phyloP scores from a whole-genome alignment of 2,113 vertebrate species.

The Fukomys damarensis region DNA sequence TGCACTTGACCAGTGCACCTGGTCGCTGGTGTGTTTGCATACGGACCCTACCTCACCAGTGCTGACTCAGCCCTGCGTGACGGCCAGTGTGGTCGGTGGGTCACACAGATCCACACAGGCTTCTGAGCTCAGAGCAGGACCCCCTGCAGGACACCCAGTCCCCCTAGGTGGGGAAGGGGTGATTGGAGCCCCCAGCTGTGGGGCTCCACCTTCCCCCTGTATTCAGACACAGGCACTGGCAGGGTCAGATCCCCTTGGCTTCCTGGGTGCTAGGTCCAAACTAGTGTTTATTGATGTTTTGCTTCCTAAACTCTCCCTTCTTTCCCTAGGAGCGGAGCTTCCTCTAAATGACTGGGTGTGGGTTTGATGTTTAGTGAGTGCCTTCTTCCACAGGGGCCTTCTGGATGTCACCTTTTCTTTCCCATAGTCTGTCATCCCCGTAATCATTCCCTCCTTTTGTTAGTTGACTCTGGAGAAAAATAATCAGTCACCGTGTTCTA shows the following conservation, averaged over 20 bases:
- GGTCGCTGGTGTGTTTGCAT: not conserved
- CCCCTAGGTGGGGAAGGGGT: not conserved
- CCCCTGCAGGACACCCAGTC: not conserved
- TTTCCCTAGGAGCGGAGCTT: not conserved
- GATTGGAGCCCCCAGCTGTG: not conserved
- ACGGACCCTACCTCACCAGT: not conserved
- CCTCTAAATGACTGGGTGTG: not conserved
- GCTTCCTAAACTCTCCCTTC: not conserved
- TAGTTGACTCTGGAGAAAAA: not conserved
- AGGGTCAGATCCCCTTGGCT: not conserved
- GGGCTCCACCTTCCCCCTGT: not conserved
- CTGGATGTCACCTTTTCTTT: not conserved
- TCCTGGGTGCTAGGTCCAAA: not conserved
- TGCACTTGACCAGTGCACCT: not conserved
- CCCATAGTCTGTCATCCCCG: not conserved
- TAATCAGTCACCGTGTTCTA: not conserved
- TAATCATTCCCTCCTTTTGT: not conserved
- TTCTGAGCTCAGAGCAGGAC: not conserved
- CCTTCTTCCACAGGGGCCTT: not conserved
- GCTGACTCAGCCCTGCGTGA: not conserved
- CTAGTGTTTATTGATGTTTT: not conserved
- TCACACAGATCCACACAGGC: not conserved
- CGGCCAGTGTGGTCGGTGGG: not conserved
- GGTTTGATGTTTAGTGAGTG: not conserved
- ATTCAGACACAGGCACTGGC: rapidly evolving